Percentiles rank a stretch among this genome's conserved stretches.
Evolutionary conservation across 2,888 invertebrate genomes (phyloP).

Genomic region (Chesias legatella): DNA sequence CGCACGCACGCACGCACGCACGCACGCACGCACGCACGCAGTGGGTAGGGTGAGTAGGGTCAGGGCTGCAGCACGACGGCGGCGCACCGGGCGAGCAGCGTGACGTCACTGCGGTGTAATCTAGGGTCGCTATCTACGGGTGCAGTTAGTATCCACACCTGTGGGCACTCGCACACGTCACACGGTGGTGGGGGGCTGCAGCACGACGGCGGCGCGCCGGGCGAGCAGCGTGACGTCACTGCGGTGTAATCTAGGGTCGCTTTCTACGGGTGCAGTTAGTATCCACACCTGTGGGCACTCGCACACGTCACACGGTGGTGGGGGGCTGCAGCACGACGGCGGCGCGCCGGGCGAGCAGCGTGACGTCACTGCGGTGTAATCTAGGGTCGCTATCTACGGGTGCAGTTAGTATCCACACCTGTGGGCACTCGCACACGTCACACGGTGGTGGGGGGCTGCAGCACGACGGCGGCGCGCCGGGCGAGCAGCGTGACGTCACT

Average conservation of each 20-base stretch:
- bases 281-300: constrained; percentile 24
- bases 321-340: neutral
- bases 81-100: too few relatives aligned
- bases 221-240: too few relatives aligned
- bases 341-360: too few relatives aligned
- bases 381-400: neutral
- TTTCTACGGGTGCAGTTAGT: constrained; percentile 2
- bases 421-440: constrained; percentile 22
- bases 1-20: too few relatives aligned
- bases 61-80: neutral
- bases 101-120: neutral
- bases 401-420: constrained; percentile 18
- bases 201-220: neutral
- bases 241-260: too few relatives aligned
- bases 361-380: neutral
- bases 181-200: constrained; percentile 1
- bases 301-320: constrained; percentile 16
- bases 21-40: too few relatives aligned
- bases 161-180: constrained; percentile 16
- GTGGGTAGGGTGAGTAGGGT: too few relatives aligned
- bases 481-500: too few relatives aligned
- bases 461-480: neutral
- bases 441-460: constrained; percentile 1
- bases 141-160: constrained; percentile 12
- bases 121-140: neutral